These are phyloP conservation scores for Campopleginae sp. DNA, from an alignment of 2,888 invertebrate species.

Conservation along the genomic window DNA sequence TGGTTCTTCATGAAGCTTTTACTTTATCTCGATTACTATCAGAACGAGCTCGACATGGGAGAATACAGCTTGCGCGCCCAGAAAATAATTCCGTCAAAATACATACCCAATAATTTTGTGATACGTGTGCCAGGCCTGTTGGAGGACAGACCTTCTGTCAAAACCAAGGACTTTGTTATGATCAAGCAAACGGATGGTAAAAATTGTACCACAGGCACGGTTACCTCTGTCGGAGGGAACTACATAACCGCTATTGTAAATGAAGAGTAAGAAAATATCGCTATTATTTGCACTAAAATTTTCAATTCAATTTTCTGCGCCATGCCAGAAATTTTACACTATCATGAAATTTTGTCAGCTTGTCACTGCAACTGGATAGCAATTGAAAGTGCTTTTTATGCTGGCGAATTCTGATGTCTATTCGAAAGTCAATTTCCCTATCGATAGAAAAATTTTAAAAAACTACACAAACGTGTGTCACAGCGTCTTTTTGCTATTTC, in stretches of 20 bases:
- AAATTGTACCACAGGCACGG: not conserved
- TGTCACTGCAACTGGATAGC: no score
- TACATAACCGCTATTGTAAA: conserved; percentile 47
- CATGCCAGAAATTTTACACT: no score
- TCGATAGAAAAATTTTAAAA: not conserved
- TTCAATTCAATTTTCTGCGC: no score
- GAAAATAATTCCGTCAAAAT: conserved; percentile 34
- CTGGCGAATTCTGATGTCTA: no score
- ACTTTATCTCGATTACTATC: conserved; percentile 73
- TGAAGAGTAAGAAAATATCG: not conserved
- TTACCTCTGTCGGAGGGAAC: conserved; percentile 56
- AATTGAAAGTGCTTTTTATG: no score
- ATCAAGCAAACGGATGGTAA: conserved; percentile 35
- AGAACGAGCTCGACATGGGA: conserved; percentile 50
- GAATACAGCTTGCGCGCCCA: conserved; percentile 58
- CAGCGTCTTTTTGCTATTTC: not conserved
- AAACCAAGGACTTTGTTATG: conserved; percentile 46
- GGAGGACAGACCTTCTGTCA: conserved; percentile 66
- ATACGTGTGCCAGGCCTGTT: conserved; percentile 69
- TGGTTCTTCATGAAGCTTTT: conserved; percentile 72
- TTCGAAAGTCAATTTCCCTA: no score
- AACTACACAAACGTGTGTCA: not conserved
- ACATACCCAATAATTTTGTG: conserved; percentile 26
- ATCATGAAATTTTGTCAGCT: no score
- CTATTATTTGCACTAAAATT: not conserved